These are phyloP conservation scores for Valencia hispanica DNA, from an alignment of 2,797 vertebrate species.

Conservation along the genomic window DNA sequence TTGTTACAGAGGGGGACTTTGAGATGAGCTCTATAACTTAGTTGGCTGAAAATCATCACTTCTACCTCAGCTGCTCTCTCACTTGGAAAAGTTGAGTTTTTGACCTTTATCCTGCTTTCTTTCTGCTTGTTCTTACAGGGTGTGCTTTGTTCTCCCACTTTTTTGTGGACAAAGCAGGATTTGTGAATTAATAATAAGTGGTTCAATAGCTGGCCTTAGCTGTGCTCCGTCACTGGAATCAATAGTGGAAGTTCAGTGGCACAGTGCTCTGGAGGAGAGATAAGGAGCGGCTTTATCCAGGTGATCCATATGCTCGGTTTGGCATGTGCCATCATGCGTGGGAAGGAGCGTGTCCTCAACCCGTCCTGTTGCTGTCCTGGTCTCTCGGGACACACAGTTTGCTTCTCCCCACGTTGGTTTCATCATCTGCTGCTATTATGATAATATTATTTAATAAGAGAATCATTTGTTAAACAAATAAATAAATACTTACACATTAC, in stretches of 20 bases:
- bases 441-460: not conserved
- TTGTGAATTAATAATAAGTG: conserved; percentile 83
- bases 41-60: conserved; percentile 65
- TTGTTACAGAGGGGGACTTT: conserved; percentile 62
- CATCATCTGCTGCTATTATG: conserved; percentile 14
- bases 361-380: conserved; percentile 25
- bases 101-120: conserved; percentile 63
- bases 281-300: conserved; percentile 58
- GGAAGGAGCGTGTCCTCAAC: conserved; percentile 58
- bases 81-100: conserved; percentile 62
- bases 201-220: conserved; percentile 81
- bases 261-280: conserved; percentile 66
- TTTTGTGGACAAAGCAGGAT: conserved; percentile 74
- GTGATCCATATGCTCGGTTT: conserved; percentile 78
- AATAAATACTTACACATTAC: not conserved
- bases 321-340: conserved; percentile 65
- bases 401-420: conserved; percentile 16
- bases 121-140: conserved; percentile 52
- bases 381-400: conserved; percentile 29
- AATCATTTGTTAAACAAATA: not conserved
- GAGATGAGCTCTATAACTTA: conserved; percentile 65
- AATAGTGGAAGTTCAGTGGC: conserved; percentile 77
- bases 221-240: conserved; percentile 77
- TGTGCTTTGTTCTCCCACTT: conserved; percentile 68
- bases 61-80: conserved; percentile 49